A percentile compares a stretch with the other conserved stretches of the same genome.
phyloP scores from a whole-genome alignment of 2,113 vertebrate species.

The Triplophysa rosa region DNA sequence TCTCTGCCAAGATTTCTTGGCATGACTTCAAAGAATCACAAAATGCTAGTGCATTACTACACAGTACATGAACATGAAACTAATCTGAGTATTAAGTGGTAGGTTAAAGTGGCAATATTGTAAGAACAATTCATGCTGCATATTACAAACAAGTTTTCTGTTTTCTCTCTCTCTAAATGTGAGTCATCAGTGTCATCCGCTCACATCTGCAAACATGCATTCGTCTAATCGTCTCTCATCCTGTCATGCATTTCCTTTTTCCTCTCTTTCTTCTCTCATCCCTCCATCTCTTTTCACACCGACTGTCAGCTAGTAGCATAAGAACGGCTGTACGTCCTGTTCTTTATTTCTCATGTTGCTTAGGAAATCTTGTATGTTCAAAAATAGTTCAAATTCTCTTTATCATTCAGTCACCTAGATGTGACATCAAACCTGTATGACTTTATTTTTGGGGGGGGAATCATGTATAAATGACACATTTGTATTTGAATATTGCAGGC shows the following conservation, averaged over 20 bases:
- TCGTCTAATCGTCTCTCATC: conserved; percentile 1
- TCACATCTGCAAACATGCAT: background rate
- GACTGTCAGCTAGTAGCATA: background rate
- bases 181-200: background rate
- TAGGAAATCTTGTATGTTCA: background rate
- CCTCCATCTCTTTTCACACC: conserved; percentile 21
- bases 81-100: no score
- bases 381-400: no score
- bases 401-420: background rate
- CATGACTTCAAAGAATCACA: background rate
- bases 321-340: background rate
- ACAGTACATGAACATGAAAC: no score
- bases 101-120: no score
- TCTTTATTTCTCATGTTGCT: background rate
- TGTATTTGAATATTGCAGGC: no score
- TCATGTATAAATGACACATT: no score
- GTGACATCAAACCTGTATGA: background rate
- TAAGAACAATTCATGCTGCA: conserved; percentile 36
- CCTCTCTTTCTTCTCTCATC: background rate
- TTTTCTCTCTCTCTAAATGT: background rate
- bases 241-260: background rate
- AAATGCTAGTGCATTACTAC: no score
- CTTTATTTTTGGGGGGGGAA: background rate
- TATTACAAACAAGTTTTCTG: background rate
- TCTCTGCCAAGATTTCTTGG: conserved; percentile 13